Evolutionary conservation across 2,113 vertebrate species (phyloP).

Genomic region (Muntiacus muntjak): DNA sequence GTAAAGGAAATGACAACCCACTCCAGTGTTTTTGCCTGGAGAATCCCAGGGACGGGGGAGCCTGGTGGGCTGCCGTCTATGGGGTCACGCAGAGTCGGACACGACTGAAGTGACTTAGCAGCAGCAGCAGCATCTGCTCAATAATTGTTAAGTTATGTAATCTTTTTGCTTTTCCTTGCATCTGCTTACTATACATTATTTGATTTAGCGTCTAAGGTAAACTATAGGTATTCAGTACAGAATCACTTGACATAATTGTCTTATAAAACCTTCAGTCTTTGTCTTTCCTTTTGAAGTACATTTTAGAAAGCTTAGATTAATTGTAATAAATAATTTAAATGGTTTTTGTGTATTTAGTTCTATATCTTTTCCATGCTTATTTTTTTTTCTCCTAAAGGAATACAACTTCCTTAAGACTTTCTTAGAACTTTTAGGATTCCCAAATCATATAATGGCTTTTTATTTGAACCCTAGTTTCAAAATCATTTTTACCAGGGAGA

Average conservation of each 20-base stretch:
- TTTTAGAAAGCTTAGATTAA: neutral
- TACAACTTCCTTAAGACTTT: neutral
- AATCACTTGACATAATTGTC: neutral
- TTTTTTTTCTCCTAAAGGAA: neutral
- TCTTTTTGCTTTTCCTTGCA: neutral
- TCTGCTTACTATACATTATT: neutral
- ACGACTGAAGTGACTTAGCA: too few species aligned
- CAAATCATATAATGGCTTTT: neutral
- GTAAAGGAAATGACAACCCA: too few species aligned
- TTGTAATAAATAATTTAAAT: conserved; percentile 2
- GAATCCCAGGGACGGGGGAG: too few species aligned
- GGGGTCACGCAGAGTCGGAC: too few species aligned
- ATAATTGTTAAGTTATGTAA: neutral
- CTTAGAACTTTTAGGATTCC: neutral
- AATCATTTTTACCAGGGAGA: neutral
- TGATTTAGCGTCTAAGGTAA: neutral
- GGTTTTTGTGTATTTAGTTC: neutral
- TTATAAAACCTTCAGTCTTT: neutral
- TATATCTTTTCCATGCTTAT: neutral
- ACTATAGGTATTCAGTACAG: neutral
- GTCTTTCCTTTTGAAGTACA: neutral
- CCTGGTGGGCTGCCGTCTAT: too few species aligned
- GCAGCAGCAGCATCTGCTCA: neutral
- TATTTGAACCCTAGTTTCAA: neutral
- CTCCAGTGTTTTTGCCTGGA: too few species aligned